Percentiles rank a stretch among this genome's conserved stretches.
These are phyloP conservation scores for Nomada ruficornis DNA, from an alignment of 2,888 invertebrate genomes.

Conservation along the genomic window DNA sequence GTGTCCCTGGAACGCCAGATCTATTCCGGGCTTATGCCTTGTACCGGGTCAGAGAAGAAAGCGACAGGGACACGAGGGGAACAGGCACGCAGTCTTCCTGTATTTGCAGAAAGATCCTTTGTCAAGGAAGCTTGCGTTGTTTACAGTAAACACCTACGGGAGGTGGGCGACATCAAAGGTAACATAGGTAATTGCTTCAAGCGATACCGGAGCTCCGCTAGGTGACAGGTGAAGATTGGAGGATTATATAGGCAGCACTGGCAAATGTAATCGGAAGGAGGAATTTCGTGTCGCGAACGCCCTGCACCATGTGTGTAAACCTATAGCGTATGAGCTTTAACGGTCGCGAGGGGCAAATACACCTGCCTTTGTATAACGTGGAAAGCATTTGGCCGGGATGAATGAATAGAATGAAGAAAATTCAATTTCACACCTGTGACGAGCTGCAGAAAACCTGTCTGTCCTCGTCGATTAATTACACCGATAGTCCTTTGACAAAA, in stretches of 20 bases:
- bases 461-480: neutral
- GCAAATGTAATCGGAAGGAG: slow-evolving; percentile 64
- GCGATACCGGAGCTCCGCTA: slow-evolving; percentile 53
- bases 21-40: slow-evolving; percentile 11
- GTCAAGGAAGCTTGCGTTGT: slow-evolving; percentile 56
- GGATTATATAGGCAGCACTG: slow-evolving; percentile 65
- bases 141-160: slow-evolving; percentile 64
- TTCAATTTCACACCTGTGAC: slow-evolving; percentile 52
- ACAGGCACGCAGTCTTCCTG: slow-evolving; percentile 38
- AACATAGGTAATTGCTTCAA: slow-evolving; percentile 70
- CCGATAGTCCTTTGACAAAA: neutral
- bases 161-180: slow-evolving; percentile 69
- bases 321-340: slow-evolving; percentile 27
- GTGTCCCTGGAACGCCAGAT: slow-evolving; percentile 48
- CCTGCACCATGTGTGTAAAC: slow-evolving; percentile 5
- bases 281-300: slow-evolving; percentile 57
- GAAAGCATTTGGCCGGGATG: slow-evolving; percentile 48
- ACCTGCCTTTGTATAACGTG: slow-evolving; percentile 43
- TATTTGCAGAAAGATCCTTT: slow-evolving; percentile 67
- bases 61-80: slow-evolving; percentile 4
- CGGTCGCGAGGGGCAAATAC: slow-evolving; percentile 28
- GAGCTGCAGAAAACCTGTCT: slow-evolving; percentile 9
- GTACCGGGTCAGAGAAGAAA: slow-evolving; percentile 53
- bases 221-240: slow-evolving; percentile 70
- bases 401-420: slow-evolving; percentile 33